phyloP scores from a whole-genome alignment of 2,888 invertebrate genomes.

The Drosophila anomelani region DNA sequence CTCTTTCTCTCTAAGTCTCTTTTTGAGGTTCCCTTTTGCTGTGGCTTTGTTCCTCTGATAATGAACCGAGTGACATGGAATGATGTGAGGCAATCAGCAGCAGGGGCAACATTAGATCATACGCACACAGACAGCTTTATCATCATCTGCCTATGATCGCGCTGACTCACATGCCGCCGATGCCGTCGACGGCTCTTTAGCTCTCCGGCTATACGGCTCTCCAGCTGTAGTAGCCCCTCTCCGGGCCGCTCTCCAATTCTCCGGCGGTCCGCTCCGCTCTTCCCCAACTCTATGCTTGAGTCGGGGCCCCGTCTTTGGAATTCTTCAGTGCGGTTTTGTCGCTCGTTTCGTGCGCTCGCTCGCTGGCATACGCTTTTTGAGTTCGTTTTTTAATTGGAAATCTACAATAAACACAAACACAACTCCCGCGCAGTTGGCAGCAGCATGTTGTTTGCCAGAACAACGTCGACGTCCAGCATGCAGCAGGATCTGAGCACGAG shows the following conservation, averaged over 20 bases:
- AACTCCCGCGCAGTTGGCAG: constrained; percentile 50
- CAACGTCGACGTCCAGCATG: constrained; percentile 42
- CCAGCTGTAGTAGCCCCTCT: constrained; percentile 23
- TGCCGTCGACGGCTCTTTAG: constrained; percentile 7
- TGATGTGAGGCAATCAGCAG: constrained; percentile 60
- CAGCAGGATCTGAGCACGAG: constrained; percentile 52
- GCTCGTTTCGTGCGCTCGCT: constrained; percentile 72
- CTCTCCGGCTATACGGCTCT: constrained; percentile 21
- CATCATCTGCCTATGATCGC: constrained; percentile 48
- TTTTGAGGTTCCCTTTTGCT: constrained; percentile 15
- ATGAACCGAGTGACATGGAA: constrained; percentile 44
- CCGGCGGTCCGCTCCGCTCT: constrained; percentile 37
- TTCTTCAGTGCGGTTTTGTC: constrained; percentile 79
- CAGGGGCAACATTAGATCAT: constrained; percentile 68
- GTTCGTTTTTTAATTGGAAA: not conserved
- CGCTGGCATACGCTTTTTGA: constrained; percentile 33
- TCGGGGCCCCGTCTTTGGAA: constrained; percentile 51
- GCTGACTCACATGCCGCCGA: constrained; percentile 57
- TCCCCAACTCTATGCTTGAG: constrained; percentile 50
- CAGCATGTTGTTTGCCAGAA: constrained; percentile 75
- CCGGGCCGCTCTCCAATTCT: constrained; percentile 31
- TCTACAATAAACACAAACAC: not conserved
- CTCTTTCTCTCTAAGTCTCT: not conserved
- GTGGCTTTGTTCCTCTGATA: constrained; percentile 54
- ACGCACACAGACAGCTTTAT: constrained; percentile 39